Conservation (phyloP, 2,113 vertebrate genomes). For the Ophiodon elongatus region DNA sequence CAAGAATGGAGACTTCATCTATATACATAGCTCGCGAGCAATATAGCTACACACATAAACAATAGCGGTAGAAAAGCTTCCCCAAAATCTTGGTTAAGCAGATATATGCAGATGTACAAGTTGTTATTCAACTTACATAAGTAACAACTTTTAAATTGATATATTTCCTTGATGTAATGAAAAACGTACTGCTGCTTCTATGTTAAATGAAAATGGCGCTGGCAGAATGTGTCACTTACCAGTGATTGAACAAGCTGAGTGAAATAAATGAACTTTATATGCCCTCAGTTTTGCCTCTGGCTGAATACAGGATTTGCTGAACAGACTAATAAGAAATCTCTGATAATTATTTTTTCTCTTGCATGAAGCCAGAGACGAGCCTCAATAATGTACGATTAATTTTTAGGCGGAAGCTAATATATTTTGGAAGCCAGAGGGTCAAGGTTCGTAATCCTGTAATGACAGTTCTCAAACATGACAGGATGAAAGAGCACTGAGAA, state of each 20-base stretch:
- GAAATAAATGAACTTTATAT: not conserved
- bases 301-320: not conserved
- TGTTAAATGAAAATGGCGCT: not conserved
- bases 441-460: slow-evolving; percentile 39
- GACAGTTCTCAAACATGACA: slow-evolving; percentile 55
- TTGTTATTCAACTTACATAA: not conserved
- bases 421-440: slow-evolving; percentile 41
- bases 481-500: slow-evolving; percentile 19
- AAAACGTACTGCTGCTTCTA: not conserved
- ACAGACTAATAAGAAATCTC: not conserved
- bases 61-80: not conserved
- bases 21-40: not conserved
- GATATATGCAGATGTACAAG: no score
- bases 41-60: not conserved
- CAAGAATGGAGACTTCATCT: not conserved
- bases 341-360: not conserved
- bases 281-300: not conserved
- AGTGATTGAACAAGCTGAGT: not conserved
- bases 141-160: not conserved
- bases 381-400: slow-evolving; percentile 6
- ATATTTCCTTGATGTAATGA: not conserved
- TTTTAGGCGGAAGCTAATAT: slow-evolving; percentile 33
- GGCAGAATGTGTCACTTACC: not conserved
- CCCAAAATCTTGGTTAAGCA: not conserved
- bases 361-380: not conserved